Evolutionary conservation across 2,797 vertebrate genomes (phyloP).

Genomic region (Dallia pectoralis): DNA sequence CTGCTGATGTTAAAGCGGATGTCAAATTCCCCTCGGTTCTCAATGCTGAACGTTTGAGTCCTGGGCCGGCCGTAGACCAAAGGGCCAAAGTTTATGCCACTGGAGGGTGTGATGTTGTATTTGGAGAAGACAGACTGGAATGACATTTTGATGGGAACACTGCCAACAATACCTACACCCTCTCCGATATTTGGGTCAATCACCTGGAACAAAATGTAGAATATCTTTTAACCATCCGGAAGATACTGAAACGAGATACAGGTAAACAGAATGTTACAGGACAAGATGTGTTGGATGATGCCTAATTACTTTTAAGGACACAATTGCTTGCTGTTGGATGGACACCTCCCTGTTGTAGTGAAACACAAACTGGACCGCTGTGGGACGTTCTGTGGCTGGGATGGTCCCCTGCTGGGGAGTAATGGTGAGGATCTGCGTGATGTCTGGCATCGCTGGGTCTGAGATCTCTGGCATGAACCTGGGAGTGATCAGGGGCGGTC

Average conservation of each 20-base stretch:
- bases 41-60: slow-evolving; percentile 71
- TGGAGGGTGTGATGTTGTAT: slow-evolving; percentile 78
- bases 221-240: background rate
- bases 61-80: slow-evolving; percentile 73
- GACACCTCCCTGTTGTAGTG: slow-evolving; percentile 72
- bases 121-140: slow-evolving; percentile 77
- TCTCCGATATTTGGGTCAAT: slow-evolving; percentile 76
- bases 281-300: background rate
- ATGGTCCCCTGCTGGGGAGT: slow-evolving; percentile 76
- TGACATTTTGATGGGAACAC: slow-evolving; percentile 77
- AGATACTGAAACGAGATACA: background rate
- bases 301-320: slow-evolving; percentile 80
- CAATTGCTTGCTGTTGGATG: slow-evolving; percentile 73
- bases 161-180: slow-evolving; percentile 71
- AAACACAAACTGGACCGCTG: slow-evolving; percentile 75
- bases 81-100: slow-evolving; percentile 80
- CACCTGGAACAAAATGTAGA: slow-evolving; percentile 68
- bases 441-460: slow-evolving; percentile 42
- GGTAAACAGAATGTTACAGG: background rate
- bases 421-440: slow-evolving; percentile 75
- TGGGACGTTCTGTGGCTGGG: slow-evolving; percentile 58
- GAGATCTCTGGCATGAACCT: slow-evolving; percentile 77
- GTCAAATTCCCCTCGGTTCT: slow-evolving; percentile 80
- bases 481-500: slow-evolving; percentile 7
- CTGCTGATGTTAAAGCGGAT: slow-evolving; percentile 72